Evolutionary conservation across 2,888 invertebrate genomes (phyloP), one percentile per base, ranked within the genome.

Genomic region (Dasysyrphus albostriatus): DNA sequence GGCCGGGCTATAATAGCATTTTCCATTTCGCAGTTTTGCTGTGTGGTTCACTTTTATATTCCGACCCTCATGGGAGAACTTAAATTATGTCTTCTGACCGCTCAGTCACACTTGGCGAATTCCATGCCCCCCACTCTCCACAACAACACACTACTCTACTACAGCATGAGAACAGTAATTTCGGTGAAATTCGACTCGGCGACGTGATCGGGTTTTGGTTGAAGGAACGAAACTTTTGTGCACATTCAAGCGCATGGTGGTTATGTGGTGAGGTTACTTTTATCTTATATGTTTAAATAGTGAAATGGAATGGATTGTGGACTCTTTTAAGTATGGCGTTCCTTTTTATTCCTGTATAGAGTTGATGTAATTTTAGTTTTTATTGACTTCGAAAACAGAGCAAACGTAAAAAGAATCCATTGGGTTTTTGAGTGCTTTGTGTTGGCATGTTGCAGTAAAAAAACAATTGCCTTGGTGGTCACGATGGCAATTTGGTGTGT

Each of bases 181-280:
- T 34, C 32, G 59, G 34, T 44, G 73, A 74, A 87, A 78, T 78
- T 78, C 72, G 63, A 63, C 65, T 77, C 65, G 19, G 39, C 78
- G 83, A 87, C 87, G 87, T 87, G 87, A 83, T 87, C 75, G 83
- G 78, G 72, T 82, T 87, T 82, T 87, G 85, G 85, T 69, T 81
- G 58, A 74, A 82, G 65, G 37, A 82, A 54, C 77, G 42, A 19
- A 82, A 78, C 82, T 78, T 74, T 77, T 81, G 67, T 81, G 65
- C 44, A 37, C 65, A 79, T 72, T 54, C 34, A 47, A 47, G 42
- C 63, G 59, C 72, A 77, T 76, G 72, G 59, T 29, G 24, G 24
- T 24, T 54, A n/a, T 54, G 54, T 29, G 29, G 74, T 70, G 58
- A 63, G 56, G 54, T 69, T 54, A 69, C 69, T 69, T 69, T 82